Evolutionary conservation across 2,888 invertebrate genomes (phyloP).

Genomic region (Miltochrista miniata): DNA sequence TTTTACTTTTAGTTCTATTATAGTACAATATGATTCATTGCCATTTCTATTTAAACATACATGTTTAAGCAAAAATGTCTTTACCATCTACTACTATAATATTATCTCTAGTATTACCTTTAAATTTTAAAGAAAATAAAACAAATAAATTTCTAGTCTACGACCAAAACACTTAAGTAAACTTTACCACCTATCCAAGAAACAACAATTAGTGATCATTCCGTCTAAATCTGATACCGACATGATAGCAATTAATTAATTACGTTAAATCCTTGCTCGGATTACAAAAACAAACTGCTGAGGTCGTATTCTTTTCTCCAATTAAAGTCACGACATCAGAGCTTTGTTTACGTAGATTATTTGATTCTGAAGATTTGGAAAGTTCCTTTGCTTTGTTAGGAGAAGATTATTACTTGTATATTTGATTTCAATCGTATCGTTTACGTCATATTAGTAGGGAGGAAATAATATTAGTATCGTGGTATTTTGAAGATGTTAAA

Average conservation of each 20-base stretch:
- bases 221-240: slow-evolving; percentile 28
- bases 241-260: slow-evolving; percentile 45
- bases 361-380: slow-evolving; percentile 2
- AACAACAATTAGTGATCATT: slow-evolving; percentile 27
- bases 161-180: not conserved
- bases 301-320: slow-evolving; percentile 22
- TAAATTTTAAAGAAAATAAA: not conserved
- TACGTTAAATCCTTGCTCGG: slow-evolving; percentile 39
- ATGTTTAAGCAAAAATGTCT: too few species aligned
- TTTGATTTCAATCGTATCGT: too few species aligned
- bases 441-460: too few species aligned
- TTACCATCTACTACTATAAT: not conserved
- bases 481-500: too few species aligned
- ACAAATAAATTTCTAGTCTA: not conserved
- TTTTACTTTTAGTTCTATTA: too few species aligned
- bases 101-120: too few species aligned
- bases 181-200: not conserved
- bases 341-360: slow-evolving; percentile 14
- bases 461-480: too few species aligned
- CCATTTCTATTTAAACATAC: too few species aligned
- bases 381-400: too few species aligned
- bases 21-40: too few species aligned
- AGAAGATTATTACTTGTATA: too few species aligned
- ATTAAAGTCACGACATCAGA: slow-evolving; percentile 26
- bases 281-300: slow-evolving; percentile 37